Conservation (phyloP, 37 sponge, comb jelly and placozoan species). For the Cladorhizidae sp. region DNA sequence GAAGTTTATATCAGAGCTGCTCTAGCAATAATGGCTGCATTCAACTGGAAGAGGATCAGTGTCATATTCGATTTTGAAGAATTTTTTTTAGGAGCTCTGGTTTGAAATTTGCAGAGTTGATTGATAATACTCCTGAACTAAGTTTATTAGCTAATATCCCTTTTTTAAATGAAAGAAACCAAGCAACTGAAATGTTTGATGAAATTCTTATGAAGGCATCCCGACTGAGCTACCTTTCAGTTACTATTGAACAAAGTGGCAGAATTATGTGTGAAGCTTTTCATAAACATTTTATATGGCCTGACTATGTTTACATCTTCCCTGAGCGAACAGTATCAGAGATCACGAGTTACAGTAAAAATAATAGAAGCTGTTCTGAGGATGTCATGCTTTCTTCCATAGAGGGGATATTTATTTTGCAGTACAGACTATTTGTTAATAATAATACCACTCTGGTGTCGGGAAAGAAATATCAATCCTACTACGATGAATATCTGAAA, state of each 20-base stretch:
- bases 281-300: constrained; percentile 3
- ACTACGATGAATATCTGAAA: constrained; percentile 20
- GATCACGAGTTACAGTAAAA: neutral
- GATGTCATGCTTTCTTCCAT: constrained; percentile 17
- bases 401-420: constrained; percentile 13
- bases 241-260: constrained; percentile 14
- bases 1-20: constrained; percentile 11
- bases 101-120: neutral
- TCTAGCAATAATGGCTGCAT: constrained; percentile 21
- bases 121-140: neutral
- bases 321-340: constrained; percentile 1
- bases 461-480: constrained; percentile 21
- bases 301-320: constrained; percentile 41
- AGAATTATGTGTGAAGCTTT: constrained; percentile 37
- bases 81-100: constrained; percentile 15
- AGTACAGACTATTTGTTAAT: neutral
- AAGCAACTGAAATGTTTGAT: neutral
- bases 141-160: neutral
- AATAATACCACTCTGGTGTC: neutral
- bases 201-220: neutral
- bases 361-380: constrained; percentile 21
- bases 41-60: constrained; percentile 16
- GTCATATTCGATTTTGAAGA: neutral
- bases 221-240: constrained; percentile 12
- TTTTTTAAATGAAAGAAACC: neutral